Base-by-base conservation (phyloP, 2,113 vertebrate species). In the Scomber colias region DNA sequence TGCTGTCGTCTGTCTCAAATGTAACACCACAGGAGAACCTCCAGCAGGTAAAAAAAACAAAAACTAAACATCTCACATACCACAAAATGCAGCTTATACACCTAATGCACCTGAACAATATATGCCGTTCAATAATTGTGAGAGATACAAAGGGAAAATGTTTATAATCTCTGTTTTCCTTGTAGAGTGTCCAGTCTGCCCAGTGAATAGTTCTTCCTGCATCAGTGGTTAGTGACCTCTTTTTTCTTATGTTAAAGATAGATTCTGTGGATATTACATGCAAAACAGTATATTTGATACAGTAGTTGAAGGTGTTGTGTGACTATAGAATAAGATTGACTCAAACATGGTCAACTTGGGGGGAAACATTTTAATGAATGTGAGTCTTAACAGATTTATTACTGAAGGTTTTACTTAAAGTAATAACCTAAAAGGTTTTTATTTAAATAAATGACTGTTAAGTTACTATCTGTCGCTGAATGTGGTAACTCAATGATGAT, bases 111-210 rank as follows among this genome's bases (percentile, higher is more conserved):
- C 44, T 73, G 48, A 76, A 60, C 45, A 63, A 59, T 63, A 51
- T 27, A 10, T 65, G 68, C 40, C 21, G 64, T 60, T 51, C 61
- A 71, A 19, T 65, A 53, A 76, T 71, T 63, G 50, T 2, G 3
- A 27, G 1, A 63, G n/a, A 44, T 54, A 21, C 31, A 66, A 17
- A 49, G 31, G 10, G 15, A 75, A 75, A 54, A 31, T 49, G 16
- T 45, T 64, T n/a, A 50, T 69, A 19, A 71, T 69, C 17, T 77
- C 31, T 74, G 21, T 67, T 70, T 70, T 67, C 24, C 35, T 12
- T 54, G 2, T 27, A 87, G 87, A 14, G 16, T 86, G 71, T 73
- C 0, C 0, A 3, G 0, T 0, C 13, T 57, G 57, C 48, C 0
- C 5, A 21, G 27, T 49, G 5, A 0, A 0, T 17, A 0, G 72